Evolutionary conservation across 2,797 vertebrate species (phyloP), one percentile per base, ranked within the genome.

Genomic region (Siniperca scherzeri): DNA sequence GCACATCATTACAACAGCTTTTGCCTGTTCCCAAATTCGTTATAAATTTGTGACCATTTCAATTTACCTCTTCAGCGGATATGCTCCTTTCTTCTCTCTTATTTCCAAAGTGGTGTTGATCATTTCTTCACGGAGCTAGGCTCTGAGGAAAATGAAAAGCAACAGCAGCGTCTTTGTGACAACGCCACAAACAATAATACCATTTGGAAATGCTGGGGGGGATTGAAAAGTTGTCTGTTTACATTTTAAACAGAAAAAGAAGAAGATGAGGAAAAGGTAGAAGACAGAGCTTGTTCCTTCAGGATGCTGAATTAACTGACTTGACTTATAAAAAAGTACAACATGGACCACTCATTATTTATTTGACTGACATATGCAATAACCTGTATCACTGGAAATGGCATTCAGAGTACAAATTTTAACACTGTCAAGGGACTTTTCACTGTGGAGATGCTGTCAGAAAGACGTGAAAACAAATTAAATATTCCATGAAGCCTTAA

Each of bases 331-430:
- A 56, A 55, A 77, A 62, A 52, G 33, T 30, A 22, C 55, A 68
- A 48, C 22, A 50, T 50, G 46, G 68, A 71, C 65, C 50, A 33
- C 71, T 70, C 50, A 4, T 48, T 36, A 80, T 84, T 70, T 69
- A 70, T 82, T 86, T 86, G 87, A 92, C 2, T 81, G 91, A 73
- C 77, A 61, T 48, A 52, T 72, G 74, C 82, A 89, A 91, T 89
- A 89, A 89, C 65, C n/a, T 56, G 55, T 27, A 61, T 67, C 67
- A 46, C 21, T 72, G 55, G 30, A 86, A 85, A 78, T 50, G 10
- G 40, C 27, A 70, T 64, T 82, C 40, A 73, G 67, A 67, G 44
- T 60, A 56, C 10, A 46, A 27, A 60, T 87, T 74, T 76, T 44
- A 83, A 64, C 50, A 67, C 33, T 67, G 73, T 81, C 73, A 62